A percentile compares a stretch with the other conserved stretches of the same genome.
These are phyloP conservation scores for Sinocyclocheilus grahami DNA, from an alignment of 2,113 vertebrate species.

Conservation along the genomic window DNA sequence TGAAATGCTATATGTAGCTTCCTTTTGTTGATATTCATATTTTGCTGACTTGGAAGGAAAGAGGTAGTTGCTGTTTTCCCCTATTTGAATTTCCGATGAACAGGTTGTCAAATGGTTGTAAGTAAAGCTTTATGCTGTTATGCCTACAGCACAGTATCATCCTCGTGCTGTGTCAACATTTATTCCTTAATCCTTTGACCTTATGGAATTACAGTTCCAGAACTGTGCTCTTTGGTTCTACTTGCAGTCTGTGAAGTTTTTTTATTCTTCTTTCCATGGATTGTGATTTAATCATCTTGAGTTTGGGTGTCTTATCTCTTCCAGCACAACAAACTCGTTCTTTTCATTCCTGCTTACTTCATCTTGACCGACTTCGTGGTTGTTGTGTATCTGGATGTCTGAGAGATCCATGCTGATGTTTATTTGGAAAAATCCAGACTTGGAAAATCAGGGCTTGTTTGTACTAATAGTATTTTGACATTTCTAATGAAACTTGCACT, in stretches of 20 bases:
- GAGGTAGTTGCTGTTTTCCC: not conserved
- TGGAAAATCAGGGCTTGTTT: not conserved
- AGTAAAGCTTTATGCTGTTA: not conserved
- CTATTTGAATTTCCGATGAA: not conserved
- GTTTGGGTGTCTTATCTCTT: not conserved
- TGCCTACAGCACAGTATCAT: not conserved
- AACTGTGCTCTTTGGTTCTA: not conserved
- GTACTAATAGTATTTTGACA: not conserved
- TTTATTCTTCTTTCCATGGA: conserved; percentile 28
- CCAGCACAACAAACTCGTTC: not conserved
- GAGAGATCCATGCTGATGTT: not conserved
- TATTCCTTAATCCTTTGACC: not conserved
- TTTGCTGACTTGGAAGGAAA: not conserved
- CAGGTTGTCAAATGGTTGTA: not conserved
- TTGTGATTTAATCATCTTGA: not conserved
- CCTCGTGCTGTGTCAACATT: not conserved
- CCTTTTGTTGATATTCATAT: conserved; percentile 3
- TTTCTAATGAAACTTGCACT: not conserved
- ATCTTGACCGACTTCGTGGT: not conserved
- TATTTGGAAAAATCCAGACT: conserved; percentile 2
- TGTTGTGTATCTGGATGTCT: not conserved
- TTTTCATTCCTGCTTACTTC: conserved; percentile 21
- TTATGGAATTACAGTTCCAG: not conserved
- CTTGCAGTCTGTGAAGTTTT: not conserved
- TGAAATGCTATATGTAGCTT: not conserved